A percentile compares a stretch with the other conserved stretches of the same genome.
These are phyloP conservation scores for Drosophila stalkeri DNA, from an alignment of 2,888 invertebrate genomes.

Conservation along the genomic window DNA sequence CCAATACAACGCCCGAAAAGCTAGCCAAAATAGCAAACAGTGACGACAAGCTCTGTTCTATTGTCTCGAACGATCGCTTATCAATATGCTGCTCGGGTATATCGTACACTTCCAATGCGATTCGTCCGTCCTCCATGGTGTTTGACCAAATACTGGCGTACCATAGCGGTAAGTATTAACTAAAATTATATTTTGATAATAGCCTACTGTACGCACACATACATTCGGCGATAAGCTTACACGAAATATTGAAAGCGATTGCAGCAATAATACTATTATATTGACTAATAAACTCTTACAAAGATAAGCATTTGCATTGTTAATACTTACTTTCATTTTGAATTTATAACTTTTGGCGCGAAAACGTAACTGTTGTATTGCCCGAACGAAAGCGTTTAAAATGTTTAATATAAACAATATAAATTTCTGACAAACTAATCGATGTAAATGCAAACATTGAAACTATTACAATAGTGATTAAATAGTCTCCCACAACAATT, in stretches of 20 bases:
- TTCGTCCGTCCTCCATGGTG: constrained; percentile 43
- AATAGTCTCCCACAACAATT: not conserved
- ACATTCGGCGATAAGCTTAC: constrained; percentile 10
- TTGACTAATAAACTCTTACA: not conserved
- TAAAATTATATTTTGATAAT: constrained; percentile 38
- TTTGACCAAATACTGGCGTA: constrained; percentile 37
- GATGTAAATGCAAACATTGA: not conserved
- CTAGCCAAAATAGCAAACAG: constrained; percentile 71
- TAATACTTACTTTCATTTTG: not conserved
- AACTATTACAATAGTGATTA: not conserved
- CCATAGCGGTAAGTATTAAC: constrained; percentile 20
- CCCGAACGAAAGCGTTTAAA: not conserved
- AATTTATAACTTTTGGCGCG: not conserved
- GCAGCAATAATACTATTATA: not conserved
- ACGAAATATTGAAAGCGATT: not conserved
- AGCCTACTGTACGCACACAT: constrained; percentile 29
- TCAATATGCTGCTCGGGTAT: constrained; percentile 17
- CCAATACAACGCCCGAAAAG: constrained; percentile 64
- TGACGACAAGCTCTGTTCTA: constrained; percentile 60
- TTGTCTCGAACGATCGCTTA: constrained; percentile 61
- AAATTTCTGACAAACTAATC: not conserved
- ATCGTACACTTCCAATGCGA: not conserved
- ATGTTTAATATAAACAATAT: not conserved
- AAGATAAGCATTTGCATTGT: not conserved
- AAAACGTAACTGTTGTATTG: not conserved